Conservation (phyloP, 2,113 vertebrate species). For the Ploceus nigricollis region DNA sequence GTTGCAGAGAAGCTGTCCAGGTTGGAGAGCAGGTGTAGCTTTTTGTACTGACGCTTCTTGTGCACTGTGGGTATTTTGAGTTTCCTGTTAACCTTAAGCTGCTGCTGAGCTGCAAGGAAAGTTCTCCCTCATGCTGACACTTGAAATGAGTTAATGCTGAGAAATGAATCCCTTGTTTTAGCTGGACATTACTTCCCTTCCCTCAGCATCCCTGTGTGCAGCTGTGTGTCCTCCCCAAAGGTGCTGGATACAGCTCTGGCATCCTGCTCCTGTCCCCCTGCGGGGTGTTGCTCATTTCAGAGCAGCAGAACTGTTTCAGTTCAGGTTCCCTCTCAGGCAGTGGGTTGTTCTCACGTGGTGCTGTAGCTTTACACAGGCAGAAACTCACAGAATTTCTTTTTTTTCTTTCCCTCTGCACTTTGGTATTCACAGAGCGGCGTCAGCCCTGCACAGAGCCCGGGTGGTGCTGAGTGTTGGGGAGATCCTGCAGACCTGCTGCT, state of each 20-base stretch:
- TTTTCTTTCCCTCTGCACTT: not conserved
- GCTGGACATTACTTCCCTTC: not conserved
- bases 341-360: not conserved
- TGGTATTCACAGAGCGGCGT: rapidly evolving
- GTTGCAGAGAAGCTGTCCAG: not conserved
- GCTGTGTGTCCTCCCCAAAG: not conserved
- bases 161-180: not conserved
- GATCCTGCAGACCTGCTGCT: not conserved
- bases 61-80: not conserved
- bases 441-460: not conserved
- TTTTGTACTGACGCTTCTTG: not conserved
- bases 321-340: rapidly evolving
- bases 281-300: not conserved
- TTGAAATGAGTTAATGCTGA: not conserved
- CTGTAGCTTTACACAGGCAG: not conserved
- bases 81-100: not conserved
- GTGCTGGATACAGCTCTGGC: rapidly evolving
- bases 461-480: not conserved
- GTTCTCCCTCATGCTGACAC: not conserved
- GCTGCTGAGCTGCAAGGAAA: not conserved
- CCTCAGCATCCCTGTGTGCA: not conserved
- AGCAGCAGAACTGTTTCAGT: not conserved
- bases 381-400: not conserved
- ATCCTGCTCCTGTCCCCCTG: rapidly evolving
- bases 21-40: rapidly evolving